Conservation (phyloP, 2,113 vertebrate genomes). For the Cryptoleucopteryx plumbea region DNA sequence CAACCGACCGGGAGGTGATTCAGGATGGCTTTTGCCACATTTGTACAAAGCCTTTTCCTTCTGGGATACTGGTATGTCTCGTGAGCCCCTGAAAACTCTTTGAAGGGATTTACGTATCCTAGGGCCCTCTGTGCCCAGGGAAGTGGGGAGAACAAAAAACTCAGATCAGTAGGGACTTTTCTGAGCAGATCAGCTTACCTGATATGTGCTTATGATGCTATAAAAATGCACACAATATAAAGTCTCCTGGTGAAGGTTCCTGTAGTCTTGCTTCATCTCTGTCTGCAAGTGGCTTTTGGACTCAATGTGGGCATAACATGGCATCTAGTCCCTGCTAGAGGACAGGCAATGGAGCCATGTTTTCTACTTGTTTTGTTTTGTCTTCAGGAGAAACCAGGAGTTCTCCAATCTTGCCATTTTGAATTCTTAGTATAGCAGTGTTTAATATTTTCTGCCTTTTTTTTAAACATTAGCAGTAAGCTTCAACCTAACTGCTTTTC, state of each 20-base stretch:
- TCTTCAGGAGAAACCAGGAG: neutral
- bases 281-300: neutral
- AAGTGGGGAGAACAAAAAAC: neutral
- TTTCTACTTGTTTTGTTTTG: neutral
- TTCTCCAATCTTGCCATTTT: neutral
- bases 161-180: neutral
- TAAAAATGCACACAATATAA: neutral
- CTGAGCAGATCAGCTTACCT: neutral
- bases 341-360: neutral
- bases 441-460: neutral
- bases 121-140: neutral
- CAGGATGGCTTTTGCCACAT: accelerated
- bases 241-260: neutral
- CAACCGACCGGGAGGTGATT: accelerated
- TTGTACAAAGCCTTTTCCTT: neutral
- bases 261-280: neutral
- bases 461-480: neutral
- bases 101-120: neutral
- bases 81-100: neutral
- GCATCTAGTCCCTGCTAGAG: neutral
- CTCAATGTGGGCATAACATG: neutral
- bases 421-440: neutral
- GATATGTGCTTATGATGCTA: accelerated
- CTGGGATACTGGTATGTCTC: neutral
- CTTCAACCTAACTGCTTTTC: neutral